Conservation (phyloP, 2,113 vertebrate species). For the Leucopsar rothschildi region DNA sequence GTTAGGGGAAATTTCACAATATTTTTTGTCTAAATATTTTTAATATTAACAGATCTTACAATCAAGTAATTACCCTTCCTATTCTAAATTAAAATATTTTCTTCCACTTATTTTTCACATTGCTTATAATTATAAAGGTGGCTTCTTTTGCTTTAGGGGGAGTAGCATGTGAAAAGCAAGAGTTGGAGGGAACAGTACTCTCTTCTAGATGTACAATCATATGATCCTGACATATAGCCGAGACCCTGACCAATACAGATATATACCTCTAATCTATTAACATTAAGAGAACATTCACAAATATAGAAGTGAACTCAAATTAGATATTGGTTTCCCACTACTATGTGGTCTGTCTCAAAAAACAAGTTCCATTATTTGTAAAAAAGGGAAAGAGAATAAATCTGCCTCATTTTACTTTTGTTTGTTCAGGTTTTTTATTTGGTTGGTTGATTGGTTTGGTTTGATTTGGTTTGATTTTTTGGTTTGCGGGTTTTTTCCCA, state of each 20-base stretch:
- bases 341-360: rapidly evolving
- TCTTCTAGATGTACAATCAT: neutral
- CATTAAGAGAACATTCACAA: neutral
- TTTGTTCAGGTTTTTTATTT: neutral
- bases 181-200: neutral
- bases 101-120: neutral
- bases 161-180: neutral
- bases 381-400: neutral
- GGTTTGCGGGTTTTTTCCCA: rapidly evolving
- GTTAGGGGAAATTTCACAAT: rapidly evolving
- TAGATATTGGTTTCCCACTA: neutral
- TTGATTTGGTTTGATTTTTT: neutral
- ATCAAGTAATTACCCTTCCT: neutral
- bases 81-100: neutral
- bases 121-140: neutral
- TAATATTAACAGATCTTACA: neutral
- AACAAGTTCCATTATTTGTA: neutral
- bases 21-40: neutral
- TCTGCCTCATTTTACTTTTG: neutral
- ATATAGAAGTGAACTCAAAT: rapidly evolving
- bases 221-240: neutral
- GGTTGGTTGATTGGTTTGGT: too few species aligned
- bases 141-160: neutral
- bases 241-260: neutral
- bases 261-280: neutral